phyloP scores from a whole-genome alignment of 1,140 invertebrate genomes.

The Aplysia californica region DNA sequence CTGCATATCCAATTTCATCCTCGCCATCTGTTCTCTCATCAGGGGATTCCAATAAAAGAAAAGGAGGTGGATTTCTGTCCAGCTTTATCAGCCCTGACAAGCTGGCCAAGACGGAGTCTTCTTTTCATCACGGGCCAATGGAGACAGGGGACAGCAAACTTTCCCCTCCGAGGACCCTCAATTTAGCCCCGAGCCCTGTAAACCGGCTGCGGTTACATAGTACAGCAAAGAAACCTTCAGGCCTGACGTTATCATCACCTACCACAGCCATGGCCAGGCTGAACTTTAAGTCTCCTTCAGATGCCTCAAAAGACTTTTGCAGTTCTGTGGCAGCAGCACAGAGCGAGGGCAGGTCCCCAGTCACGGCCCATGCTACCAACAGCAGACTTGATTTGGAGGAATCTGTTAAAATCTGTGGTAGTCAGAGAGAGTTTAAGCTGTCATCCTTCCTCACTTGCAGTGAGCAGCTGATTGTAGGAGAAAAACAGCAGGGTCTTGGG shows the following conservation, averaged over 20 bases:
- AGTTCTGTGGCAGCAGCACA: conserved; percentile 1
- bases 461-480: no score
- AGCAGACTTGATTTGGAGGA: no score
- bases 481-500: no score
- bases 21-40: not conserved
- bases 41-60: conserved; percentile 20
- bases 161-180: conserved; percentile 11
- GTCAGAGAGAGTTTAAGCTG: no score
- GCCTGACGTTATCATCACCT: conserved; percentile 32
- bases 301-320: no score
- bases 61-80: not conserved
- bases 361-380: no score
- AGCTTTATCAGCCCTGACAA: conserved; percentile 22
- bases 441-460: no score
- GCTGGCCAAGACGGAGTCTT: conserved; percentile 14
- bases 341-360: no score
- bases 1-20: no score
- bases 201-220: not conserved
- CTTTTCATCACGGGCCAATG: not conserved
- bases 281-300: conserved; percentile 29
- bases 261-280: conserved; percentile 41
- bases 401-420: no score
- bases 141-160: not conserved
- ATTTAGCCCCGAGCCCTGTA: conserved; percentile 4
- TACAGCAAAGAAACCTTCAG: not conserved